Conservation (phyloP, 2,113 vertebrate species). For the Rana temporaria region DNA sequence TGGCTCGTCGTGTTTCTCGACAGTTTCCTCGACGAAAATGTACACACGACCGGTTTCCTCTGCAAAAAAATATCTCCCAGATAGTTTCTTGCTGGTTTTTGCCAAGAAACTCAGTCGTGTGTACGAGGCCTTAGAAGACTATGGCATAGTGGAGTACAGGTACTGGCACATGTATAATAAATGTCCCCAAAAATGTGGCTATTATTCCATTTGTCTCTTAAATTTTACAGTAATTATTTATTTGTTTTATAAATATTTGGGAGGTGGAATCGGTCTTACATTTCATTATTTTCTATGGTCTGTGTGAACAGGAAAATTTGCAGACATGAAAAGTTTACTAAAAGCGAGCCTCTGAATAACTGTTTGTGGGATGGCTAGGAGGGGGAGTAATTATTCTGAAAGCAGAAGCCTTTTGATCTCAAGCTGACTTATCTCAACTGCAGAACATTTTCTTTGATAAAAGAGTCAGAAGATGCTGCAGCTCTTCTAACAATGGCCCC, state of each 20-base stretch:
- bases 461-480: slow-evolving; percentile 10
- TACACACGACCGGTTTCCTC: too few species aligned
- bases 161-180: too few species aligned
- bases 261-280: too few species aligned
- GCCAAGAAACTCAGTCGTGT: too few species aligned
- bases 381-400: slow-evolving; percentile 27
- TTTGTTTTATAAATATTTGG: not conserved
- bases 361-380: slow-evolving; percentile 8
- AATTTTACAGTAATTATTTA: not conserved
- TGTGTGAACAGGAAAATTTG: not conserved
- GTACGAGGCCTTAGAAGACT: too few species aligned
- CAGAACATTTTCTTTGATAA: slow-evolving; percentile 30
- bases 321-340: not conserved
- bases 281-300: not conserved
- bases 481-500: not conserved
- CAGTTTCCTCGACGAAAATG: too few species aligned
- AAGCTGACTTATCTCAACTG: slow-evolving; percentile 16
- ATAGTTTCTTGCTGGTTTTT: too few species aligned
- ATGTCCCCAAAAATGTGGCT: not conserved
- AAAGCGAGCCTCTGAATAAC: not conserved
- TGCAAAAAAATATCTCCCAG: too few species aligned
- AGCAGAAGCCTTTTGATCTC: slow-evolving; percentile 14
- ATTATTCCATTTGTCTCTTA: not conserved
- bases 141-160: too few species aligned
- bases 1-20: too few species aligned